Conservation (phyloP, 2,797 vertebrate genomes). For the Crocodylus rhombifer region DNA sequence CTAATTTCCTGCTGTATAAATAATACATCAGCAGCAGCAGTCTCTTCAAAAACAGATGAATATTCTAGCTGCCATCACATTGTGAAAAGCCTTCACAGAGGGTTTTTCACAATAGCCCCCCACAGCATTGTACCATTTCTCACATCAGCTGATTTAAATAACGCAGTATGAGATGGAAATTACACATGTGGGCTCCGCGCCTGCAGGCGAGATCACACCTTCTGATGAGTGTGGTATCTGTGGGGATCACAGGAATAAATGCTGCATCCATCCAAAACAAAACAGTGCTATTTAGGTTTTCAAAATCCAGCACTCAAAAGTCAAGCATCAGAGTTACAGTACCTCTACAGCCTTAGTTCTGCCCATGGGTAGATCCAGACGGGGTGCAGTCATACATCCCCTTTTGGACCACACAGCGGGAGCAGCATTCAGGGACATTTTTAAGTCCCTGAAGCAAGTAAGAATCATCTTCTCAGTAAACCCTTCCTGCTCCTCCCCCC, state of each 20-base stretch:
- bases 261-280: background rate
- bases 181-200: background rate
- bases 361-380: no score
- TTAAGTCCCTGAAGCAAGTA: no score
- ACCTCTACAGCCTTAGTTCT: accelerated
- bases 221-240: conserved; percentile 17
- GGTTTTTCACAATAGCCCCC: conserved; percentile 39
- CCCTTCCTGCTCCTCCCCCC: no score
- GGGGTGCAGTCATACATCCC: background rate
- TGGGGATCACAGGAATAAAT: background rate
- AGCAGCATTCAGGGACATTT: no score
- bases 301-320: background rate
- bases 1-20: conserved; percentile 76
- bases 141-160: conserved; percentile 33
- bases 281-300: background rate
- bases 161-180: conserved; percentile 52
- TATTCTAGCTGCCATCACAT: conserved; percentile 46
- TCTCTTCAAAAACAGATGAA: conserved; percentile 48
- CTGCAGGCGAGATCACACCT: conserved; percentile 58
- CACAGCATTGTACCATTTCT: conserved; percentile 53
- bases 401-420: no score
- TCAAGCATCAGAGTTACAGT: background rate
- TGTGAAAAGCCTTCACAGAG: conserved; percentile 51
- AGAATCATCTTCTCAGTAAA: no score
- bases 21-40: conserved; percentile 68